Evolutionary conservation across 2,113 vertebrate genomes (phyloP).

Genomic region (Epinephelus lanceolatus): DNA sequence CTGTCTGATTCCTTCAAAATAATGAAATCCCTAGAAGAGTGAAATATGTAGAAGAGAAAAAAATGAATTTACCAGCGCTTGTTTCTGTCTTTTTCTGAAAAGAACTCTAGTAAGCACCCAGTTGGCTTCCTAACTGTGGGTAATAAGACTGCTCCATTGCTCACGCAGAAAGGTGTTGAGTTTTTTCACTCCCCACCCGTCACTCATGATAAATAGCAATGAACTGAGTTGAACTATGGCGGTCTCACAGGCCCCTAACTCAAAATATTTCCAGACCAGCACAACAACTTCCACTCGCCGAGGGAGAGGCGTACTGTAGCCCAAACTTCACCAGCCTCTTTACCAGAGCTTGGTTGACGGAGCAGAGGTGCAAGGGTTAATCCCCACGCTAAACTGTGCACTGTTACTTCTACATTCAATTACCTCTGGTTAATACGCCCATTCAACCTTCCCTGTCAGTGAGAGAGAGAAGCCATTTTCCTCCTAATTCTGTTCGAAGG

Average conservation of each 20-base stretch:
- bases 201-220: constrained; percentile 75
- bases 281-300: constrained; percentile 3
- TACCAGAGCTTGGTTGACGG: constrained; percentile 24
- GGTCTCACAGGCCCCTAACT: constrained; percentile 54
- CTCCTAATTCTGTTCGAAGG: constrained; percentile 62
- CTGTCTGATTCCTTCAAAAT: constrained; percentile 17
- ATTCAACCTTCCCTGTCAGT: constrained; percentile 68
- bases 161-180: constrained; percentile 65
- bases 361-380: constrained; percentile 67
- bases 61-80: constrained; percentile 22
- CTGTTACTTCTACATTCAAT: constrained; percentile 78
- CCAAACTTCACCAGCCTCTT: constrained; percentile 6
- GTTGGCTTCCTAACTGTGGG: constrained; percentile 59
- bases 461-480: constrained; percentile 57
- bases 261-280: constrained; percentile 47
- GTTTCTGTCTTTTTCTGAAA: constrained; percentile 50
- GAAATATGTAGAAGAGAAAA: constrained; percentile 20
- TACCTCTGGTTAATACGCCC: constrained; percentile 75
- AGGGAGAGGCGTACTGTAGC: background rate
- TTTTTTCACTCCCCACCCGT: constrained; percentile 43
- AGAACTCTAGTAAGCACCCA: constrained; percentile 50
- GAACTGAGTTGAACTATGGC: constrained; percentile 53
- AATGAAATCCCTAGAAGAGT: constrained; percentile 36
- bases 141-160: constrained; percentile 72
- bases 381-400: constrained; percentile 58